Evolutionary conservation across 1,140 invertebrate genomes (phyloP).

Genomic region (Aphidius gifuensis): DNA sequence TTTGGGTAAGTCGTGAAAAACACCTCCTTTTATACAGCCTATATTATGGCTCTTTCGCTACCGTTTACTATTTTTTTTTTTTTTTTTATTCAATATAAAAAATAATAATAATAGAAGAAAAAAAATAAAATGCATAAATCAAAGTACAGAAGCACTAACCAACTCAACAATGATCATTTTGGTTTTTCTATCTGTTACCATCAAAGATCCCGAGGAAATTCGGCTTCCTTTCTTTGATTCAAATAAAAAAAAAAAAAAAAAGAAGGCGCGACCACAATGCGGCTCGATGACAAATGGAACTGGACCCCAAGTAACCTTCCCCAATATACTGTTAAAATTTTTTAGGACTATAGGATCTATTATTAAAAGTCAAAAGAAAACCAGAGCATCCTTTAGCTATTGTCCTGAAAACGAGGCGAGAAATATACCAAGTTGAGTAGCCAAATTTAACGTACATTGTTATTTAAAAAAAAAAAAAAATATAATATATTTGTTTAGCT

Average conservation of each 20-base stretch:
- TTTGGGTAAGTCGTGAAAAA: not conserved
- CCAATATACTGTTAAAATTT: no score
- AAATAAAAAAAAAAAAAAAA: constrained; percentile 18
- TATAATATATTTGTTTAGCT: no score
- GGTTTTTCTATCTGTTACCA: constrained; percentile 16
- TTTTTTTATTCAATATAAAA: not conserved
- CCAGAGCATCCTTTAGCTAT: constrained; percentile 8
- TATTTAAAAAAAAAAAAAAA: not conserved
- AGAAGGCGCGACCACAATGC: constrained; percentile 53
- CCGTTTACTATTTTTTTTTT: no score
- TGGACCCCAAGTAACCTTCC: constrained; percentile 5
- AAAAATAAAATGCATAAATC: constrained; percentile 51
- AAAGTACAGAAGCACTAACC: constrained; percentile 26
- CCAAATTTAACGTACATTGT: not conserved
- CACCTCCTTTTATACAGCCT: constrained; percentile 6
- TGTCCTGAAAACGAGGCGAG: not conserved
- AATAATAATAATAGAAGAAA: constrained; percentile 28
- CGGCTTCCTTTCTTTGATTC: constrained; percentile 8
- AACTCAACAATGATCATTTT: constrained; percentile 31
- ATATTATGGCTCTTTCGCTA: no score
- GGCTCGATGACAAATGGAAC: constrained; percentile 53
- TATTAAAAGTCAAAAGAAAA: not conserved
- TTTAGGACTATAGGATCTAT: no score
- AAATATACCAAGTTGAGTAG: not conserved
- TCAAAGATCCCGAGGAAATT: constrained; percentile 17